phyloP scores from a whole-genome alignment of 2,113 vertebrate species.

The Pseudonaja textilis region DNA sequence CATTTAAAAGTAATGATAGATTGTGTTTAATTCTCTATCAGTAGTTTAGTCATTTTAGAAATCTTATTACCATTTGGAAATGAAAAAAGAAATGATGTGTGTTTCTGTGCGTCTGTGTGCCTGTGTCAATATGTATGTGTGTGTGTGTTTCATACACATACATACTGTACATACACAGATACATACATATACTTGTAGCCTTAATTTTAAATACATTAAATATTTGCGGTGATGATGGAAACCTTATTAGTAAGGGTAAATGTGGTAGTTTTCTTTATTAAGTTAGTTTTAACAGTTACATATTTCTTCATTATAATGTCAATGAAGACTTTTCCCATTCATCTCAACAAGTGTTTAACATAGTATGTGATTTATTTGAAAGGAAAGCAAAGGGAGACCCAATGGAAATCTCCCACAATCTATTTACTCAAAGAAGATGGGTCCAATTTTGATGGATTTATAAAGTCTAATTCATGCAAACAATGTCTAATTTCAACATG shows the following conservation, averaged over 20 bases:
- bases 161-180: constrained; percentile 15
- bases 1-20: constrained; percentile 40
- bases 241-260: constrained; percentile 46
- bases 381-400: constrained; percentile 56
- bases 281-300: constrained; percentile 48
- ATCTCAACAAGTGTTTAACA: constrained; percentile 57
- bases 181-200: constrained; percentile 42
- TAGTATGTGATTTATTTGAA: constrained; percentile 62
- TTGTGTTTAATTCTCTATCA: constrained; percentile 57
- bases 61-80: constrained; percentile 54
- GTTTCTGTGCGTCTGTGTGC: neutral
- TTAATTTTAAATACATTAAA: constrained; percentile 46
- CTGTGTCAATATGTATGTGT: neutral
- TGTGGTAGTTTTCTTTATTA: constrained; percentile 50
- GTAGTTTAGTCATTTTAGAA: constrained; percentile 55
- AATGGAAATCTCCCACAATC: constrained; percentile 29
- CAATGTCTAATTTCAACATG: constrained; percentile 65
- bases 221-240: constrained; percentile 47
- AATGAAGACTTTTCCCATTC: constrained; percentile 46
- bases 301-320: constrained; percentile 46
- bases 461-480: constrained; percentile 56
- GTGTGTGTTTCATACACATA: neutral
- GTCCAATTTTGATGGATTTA: constrained; percentile 47
- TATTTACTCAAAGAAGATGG: constrained; percentile 59
- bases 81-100: constrained; percentile 38